A percentile compares a stretch with the other conserved stretches of the same genome.
These are phyloP conservation scores for Rhynchophorus ferrugineus DNA, from an alignment of 1,140 invertebrate species.

Conservation along the genomic window DNA sequence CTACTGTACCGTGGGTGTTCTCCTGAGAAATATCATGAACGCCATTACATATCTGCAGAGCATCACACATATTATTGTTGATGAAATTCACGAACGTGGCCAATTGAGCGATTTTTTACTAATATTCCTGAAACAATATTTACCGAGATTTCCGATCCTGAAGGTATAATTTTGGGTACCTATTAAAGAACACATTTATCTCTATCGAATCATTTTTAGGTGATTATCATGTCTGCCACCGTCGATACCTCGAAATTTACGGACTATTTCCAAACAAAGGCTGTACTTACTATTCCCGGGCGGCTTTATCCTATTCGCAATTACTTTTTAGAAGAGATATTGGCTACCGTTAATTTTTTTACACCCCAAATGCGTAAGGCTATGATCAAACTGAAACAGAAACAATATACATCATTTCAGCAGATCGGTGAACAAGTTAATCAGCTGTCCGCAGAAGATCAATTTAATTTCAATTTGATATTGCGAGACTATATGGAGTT, in stretches of 20 bases:
- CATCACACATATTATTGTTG: slow-evolving; percentile 81
- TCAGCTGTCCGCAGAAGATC: slow-evolving; percentile 9
- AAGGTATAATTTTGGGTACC: too few relatives aligned
- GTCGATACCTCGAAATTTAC: slow-evolving; percentile 72
- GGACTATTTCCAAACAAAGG: slow-evolving; percentile 67
- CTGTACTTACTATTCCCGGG: slow-evolving; percentile 74
- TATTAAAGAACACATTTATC: not conserved
- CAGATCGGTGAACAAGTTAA: not conserved
- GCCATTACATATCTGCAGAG: slow-evolving; percentile 49
- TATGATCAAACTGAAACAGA: slow-evolving; percentile 44
- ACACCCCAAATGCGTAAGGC: slow-evolving; percentile 32
- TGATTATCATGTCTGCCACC: slow-evolving; percentile 95
- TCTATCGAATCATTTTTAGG: slow-evolving; percentile 11
- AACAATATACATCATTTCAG: not conserved
- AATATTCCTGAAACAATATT: slow-evolving; percentile 70
- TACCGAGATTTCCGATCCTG: slow-evolving; percentile 63
- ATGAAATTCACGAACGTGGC: slow-evolving; percentile 94
- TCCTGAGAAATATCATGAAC: slow-evolving; percentile 77
- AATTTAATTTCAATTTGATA: slow-evolving; percentile 6
- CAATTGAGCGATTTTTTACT: slow-evolving; percentile 88
- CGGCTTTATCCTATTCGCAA: slow-evolving; percentile 69
- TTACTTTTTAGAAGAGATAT: slow-evolving; percentile 76
- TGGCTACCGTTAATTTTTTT: slow-evolving; percentile 61
- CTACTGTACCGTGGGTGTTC: slow-evolving; percentile 88
- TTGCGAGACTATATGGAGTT: slow-evolving; percentile 22